Conservation (phyloP, 2,888 invertebrate genomes). For the Timema cristinae region DNA sequence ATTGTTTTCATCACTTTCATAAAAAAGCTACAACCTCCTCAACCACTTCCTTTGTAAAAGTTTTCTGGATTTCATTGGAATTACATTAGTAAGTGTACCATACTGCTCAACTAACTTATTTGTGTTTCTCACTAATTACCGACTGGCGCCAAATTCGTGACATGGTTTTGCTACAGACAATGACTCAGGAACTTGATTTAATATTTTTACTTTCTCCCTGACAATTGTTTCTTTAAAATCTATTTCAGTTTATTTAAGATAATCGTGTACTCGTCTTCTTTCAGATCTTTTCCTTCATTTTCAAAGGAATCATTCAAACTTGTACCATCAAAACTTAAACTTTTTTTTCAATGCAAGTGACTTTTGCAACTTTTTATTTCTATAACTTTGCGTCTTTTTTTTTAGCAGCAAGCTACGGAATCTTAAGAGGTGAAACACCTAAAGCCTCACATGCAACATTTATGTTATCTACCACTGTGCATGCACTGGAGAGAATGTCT, state of each 20-base stretch:
- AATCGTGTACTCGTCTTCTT: background rate
- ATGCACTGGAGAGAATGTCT: background rate
- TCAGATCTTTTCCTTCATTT: constrained; percentile 3
- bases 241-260: background rate
- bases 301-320: background rate
- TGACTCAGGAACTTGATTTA: background rate
- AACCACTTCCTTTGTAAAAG: too few species aligned
- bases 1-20: too few species aligned
- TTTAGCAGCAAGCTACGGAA: background rate
- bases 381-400: background rate
- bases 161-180: background rate
- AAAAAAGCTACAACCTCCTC: too few species aligned
- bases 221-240: background rate
- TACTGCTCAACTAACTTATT: too few species aligned
- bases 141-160: background rate
- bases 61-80: too few species aligned
- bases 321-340: background rate
- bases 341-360: background rate
- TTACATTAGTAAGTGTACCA: too few species aligned
- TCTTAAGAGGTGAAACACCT: background rate
- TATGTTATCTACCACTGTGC: background rate
- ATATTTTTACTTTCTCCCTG: constrained; percentile 5
- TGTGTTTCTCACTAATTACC: background rate
- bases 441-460: constrained; percentile 8
- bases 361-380: background rate